Percentiles rank a stretch among this genome's conserved stretches.
Conservation (phyloP, 2,113 vertebrate genomes). For the Phycodurus eques region DNA sequence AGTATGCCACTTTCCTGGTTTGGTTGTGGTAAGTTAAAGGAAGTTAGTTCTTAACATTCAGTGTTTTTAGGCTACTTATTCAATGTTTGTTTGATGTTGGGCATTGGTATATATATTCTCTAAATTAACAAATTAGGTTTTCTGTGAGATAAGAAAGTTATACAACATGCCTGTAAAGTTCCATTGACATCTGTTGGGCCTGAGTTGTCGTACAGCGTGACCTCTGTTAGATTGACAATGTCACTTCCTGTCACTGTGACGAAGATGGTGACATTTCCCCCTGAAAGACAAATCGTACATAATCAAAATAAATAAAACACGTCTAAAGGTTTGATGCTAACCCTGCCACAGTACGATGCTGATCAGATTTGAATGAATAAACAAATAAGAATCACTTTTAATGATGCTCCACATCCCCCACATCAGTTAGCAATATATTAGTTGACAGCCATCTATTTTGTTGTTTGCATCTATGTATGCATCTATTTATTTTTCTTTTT, state of each 20-base stretch:
- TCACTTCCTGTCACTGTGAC: constrained; percentile 58
- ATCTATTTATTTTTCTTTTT: no score
- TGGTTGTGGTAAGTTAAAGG: not conserved
- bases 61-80: no score
- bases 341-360: no score
- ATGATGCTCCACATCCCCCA: no score
- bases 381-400: no score
- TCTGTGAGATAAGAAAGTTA: not conserved
- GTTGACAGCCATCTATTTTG: no score
- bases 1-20: not conserved
- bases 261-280: constrained; percentile 57
- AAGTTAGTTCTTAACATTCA: no score
- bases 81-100: no score
- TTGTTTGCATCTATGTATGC: no score
- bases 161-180: constrained; percentile 40
- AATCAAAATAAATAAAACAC: not conserved
- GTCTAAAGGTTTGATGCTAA: no score
- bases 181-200: constrained; percentile 47
- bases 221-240: constrained; percentile 43
- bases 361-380: no score
- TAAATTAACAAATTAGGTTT: not conserved
- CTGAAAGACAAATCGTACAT: constrained; percentile 27
- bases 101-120: not conserved
- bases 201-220: constrained; percentile 54
- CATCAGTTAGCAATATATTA: no score